Base-by-base conservation (phyloP, 2,113 vertebrate species). In the Melanotaenia duboulayi region DNA sequence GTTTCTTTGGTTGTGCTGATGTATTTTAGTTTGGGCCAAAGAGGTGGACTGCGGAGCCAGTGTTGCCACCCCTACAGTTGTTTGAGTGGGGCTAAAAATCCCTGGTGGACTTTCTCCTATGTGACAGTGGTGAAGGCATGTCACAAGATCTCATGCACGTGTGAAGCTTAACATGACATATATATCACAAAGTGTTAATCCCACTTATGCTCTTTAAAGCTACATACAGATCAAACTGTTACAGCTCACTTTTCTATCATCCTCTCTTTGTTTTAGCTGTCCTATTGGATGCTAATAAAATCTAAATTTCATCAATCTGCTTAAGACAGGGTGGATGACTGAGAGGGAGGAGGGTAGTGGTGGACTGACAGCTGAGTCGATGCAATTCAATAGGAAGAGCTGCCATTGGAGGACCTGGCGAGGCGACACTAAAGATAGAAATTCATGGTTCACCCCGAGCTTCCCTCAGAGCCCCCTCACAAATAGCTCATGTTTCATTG, bases 371-470 rank as follows among this genome's bases (percentile, higher is more conserved):
- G 92, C 93, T 94, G 93, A 95, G 86, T 94, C 87, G 25, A 83
- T 84, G 93, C 76, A 93, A 94, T 93, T 93, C 76, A 89, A 95
- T 93, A 87, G 22, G 67, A 51, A 37, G 65, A 58, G 17, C 75
- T 83, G 88, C 71, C 61, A 79, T 4, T 11, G 69, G 78, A 74
- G 69, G 80, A 78, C 52, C 84, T 56, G 25, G 71, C 22, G 55
- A 52, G 4, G 67, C 25, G 0, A 11, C 42, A 56, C 93, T 94
- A 93, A 94, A 94, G 81, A 91, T 94, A 94, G 93, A 76, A 70
- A 25, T 66, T 32, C 54, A 42, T 1, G 1, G 62, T 0, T 48
- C 58, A 59, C 56, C 22, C 54, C 0, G 9, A 37, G 56, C 19
- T 51, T 40, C 8, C 32, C 32, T 12, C 22, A 16, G 39, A 10